These are phyloP conservation scores for Sciurus carolinensis DNA, from an alignment of 2,797 vertebrate species.

Conservation along the genomic window DNA sequence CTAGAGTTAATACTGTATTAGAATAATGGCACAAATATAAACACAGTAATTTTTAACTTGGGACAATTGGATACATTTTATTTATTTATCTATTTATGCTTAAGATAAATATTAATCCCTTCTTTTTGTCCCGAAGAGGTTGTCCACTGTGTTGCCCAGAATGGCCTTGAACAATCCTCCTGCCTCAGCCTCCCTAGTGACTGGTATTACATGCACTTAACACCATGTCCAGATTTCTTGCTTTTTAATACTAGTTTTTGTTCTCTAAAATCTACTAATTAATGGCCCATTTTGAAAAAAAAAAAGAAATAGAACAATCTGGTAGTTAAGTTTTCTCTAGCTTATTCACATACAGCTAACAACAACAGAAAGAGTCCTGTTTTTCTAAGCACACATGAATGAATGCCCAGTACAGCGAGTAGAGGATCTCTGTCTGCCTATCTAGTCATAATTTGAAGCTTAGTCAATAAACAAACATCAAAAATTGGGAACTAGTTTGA, in stretches of 20 bases:
- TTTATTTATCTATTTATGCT: constrained; percentile 36
- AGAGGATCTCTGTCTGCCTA: not conserved
- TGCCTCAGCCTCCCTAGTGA: not conserved
- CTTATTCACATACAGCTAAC: not conserved
- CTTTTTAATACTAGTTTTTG: constrained; percentile 41
- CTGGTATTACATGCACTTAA: not conserved
- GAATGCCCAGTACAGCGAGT: not conserved
- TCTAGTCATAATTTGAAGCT: constrained; percentile 26
- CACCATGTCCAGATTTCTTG: not conserved
- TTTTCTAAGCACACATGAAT: not conserved
- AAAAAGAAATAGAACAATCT: not conserved
- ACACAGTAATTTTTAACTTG: not conserved
- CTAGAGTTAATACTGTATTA: not conserved
- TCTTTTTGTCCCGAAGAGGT: too few relatives aligned
- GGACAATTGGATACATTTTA: not conserved
- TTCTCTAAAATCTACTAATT: constrained; percentile 13
- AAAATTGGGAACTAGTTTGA: not conserved
- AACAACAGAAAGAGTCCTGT: not conserved
- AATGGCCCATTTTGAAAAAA: not conserved
- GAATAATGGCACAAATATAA: not conserved
- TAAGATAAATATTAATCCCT: not conserved
- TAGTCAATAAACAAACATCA: constrained; percentile 39
- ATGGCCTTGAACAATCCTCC: not conserved
- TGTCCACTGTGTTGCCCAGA: not conserved
- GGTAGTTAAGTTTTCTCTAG: constrained; percentile 24